Evolutionary conservation across 2,113 vertebrate genomes (phyloP).

Genomic region (Sceloporus tristichus): DNA sequence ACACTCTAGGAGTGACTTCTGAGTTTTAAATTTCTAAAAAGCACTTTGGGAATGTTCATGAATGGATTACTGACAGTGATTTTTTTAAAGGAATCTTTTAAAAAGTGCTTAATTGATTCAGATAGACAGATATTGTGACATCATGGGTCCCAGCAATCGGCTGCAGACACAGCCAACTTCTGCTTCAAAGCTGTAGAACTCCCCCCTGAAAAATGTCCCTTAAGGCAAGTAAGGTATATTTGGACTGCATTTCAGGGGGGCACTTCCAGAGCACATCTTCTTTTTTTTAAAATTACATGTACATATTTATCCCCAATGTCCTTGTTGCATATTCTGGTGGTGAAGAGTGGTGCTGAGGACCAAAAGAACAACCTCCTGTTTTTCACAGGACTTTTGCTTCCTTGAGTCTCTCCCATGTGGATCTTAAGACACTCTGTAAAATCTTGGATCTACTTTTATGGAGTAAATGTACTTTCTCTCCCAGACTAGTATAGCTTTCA

Average conservation of each 20-base stretch:
- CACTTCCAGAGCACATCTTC: not conserved
- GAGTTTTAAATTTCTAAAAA: not conserved
- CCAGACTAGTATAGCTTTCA: not conserved
- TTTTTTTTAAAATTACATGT: not conserved
- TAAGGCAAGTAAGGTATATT: not conserved
- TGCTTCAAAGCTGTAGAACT: not conserved
- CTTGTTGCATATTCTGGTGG: not conserved
- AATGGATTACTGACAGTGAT: not conserved
- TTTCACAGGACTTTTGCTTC: constrained; percentile 23
- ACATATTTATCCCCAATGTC: not conserved
- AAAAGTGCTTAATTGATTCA: not conserved
- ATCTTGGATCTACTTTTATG: constrained; percentile 16
- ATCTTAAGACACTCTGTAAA: constrained; percentile 36
- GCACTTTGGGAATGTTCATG: not conserved
- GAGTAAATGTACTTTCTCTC: not conserved
- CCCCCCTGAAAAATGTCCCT: not conserved
- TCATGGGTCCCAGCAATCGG: not conserved
- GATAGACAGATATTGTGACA: not conserved
- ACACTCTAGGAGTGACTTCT: not conserved
- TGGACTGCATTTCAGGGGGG: not conserved
- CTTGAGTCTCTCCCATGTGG: constrained; percentile 7
- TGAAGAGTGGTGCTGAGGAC: not conserved
- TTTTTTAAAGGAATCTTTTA: not conserved
- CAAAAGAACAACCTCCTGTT: constrained; percentile 2
- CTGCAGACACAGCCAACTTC: not conserved